Percentiles rank a stretch among this genome's conserved stretches.
Conservation (phyloP, 2,888 invertebrate genomes). For the Heterodera filipjevi region DNA sequence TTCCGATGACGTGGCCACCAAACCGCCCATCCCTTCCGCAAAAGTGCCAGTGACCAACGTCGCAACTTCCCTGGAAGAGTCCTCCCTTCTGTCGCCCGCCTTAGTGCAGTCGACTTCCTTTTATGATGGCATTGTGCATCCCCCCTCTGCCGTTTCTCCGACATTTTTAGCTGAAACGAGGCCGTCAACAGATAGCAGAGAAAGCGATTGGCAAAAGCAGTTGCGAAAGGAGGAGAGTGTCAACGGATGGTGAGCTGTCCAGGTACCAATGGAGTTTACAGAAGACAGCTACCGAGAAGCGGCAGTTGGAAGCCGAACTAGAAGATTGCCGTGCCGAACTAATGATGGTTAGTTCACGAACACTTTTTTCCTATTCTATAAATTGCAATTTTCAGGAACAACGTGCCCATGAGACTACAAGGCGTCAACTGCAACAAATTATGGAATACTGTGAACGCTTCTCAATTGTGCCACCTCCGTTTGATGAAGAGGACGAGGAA, state of each 20-base stretch:
- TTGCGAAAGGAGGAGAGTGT: conserved; percentile 34
- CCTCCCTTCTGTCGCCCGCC: not conserved
- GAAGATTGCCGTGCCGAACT: conserved; percentile 43
- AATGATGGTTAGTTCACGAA: conserved; percentile 35
- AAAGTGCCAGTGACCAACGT: not conserved
- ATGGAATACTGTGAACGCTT: conserved; percentile 28
- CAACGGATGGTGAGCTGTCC: conserved; percentile 38
- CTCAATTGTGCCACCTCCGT: conserved; percentile 26
- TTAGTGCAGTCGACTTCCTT: not conserved
- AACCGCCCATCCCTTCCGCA: not conserved
- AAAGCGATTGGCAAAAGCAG: conserved; percentile 13
- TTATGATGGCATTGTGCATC: not conserved
- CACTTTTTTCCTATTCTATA: not conserved
- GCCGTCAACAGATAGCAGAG: not conserved
- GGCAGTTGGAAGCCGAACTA: conserved; percentile 42
- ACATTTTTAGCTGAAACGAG: not conserved
- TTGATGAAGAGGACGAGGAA: conserved; percentile 32
- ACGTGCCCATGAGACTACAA: conserved; percentile 45
- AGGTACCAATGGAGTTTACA: conserved; percentile 44
- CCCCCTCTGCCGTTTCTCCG: not conserved
- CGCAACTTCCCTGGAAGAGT: not conserved
- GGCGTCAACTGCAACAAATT: conserved; percentile 38
- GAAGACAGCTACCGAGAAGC: conserved; percentile 45
- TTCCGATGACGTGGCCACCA: conserved; percentile 7
- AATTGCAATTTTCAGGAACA: conserved; percentile 39